phyloP scores from a whole-genome alignment of 1,140 invertebrate species.

The Atopsyche davidsoni region DNA sequence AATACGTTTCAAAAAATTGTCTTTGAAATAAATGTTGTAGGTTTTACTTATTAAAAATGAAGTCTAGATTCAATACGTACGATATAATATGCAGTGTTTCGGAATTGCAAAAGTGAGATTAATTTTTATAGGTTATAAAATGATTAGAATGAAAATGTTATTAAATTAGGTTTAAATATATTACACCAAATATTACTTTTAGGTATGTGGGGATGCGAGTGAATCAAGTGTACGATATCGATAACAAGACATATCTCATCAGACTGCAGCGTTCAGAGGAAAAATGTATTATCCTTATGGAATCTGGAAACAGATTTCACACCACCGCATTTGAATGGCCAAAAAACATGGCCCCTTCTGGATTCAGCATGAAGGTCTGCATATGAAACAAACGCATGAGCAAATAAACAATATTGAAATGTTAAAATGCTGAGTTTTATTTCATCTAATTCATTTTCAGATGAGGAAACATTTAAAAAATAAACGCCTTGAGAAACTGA shows the following conservation, averaged over 20 bases:
- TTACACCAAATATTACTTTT: no score
- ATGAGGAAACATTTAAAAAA: conserved; percentile 96
- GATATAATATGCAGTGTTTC: conserved; percentile 81
- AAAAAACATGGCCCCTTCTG: conserved; percentile 91
- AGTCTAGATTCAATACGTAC: conserved; percentile 83
- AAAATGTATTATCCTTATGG: conserved; percentile 84
- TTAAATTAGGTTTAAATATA: no score
- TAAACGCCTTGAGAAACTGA: conserved; percentile 82
- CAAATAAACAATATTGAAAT: neutral
- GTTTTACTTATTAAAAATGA: conserved; percentile 61
- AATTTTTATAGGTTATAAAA: no score
- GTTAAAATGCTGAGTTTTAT: neutral
- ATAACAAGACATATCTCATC: conserved; percentile 94
- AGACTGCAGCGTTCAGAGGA: conserved; percentile 75
- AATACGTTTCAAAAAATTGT: no score
- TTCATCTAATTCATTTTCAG: conserved; percentile 47
- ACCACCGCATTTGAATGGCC: conserved; percentile 97
- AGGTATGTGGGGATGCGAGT: conserved; percentile 89
- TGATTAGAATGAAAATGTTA: no score
- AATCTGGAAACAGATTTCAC: conserved; percentile 92
- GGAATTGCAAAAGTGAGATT: conserved; percentile 52
- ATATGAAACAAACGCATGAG: conserved; percentile 11
- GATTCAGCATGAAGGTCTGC: conserved; percentile 93
- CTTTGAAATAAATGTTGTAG: neutral
- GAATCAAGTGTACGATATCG: conserved; percentile 96